Conservation (phyloP, 2,888 invertebrate genomes). For the Polylopha cassiicola region DNA sequence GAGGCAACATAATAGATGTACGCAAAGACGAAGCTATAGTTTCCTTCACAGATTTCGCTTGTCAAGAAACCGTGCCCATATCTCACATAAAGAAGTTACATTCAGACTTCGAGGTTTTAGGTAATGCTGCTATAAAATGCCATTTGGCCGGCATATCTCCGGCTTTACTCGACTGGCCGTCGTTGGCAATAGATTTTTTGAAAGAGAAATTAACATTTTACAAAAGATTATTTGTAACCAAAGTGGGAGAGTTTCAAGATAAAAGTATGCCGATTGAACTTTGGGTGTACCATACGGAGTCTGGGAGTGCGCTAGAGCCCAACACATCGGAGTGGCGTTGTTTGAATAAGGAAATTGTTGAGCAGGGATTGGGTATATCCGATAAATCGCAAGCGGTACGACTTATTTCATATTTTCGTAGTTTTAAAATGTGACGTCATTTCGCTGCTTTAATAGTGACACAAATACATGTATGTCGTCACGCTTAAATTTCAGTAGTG, state of each 20-base stretch:
- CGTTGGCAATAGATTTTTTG: constrained; percentile 55
- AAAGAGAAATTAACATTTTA: constrained; percentile 50
- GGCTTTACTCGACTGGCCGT: constrained; percentile 10
- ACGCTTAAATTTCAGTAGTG: no score
- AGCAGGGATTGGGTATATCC: constrained; percentile 31
- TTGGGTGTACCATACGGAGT: constrained; percentile 65
- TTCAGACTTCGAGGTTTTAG: constrained; percentile 49
- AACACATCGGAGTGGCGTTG: constrained; percentile 68
- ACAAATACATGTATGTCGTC: no score
- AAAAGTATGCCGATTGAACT: constrained; percentile 65
- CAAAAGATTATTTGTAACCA: constrained; percentile 50
- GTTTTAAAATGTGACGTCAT: no score
- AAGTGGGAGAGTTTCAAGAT: constrained; percentile 38
- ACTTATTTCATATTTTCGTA: no score
- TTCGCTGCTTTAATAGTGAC: no score
- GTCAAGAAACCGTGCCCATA: constrained; percentile 45
- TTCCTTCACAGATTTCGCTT: constrained; percentile 77
- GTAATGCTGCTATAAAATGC: constrained; percentile 72
- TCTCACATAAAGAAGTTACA: constrained; percentile 63
- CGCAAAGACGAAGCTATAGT: constrained; percentile 44
- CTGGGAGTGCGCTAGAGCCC: constrained; percentile 77
- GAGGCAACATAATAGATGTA: constrained; percentile 49
- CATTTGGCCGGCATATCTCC: constrained; percentile 74
- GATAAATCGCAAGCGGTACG: constrained; percentile 2
- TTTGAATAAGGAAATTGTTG: constrained; percentile 75